Conservation (phyloP, 2,888 invertebrate genomes). For the Leucoma salicis region DNA sequence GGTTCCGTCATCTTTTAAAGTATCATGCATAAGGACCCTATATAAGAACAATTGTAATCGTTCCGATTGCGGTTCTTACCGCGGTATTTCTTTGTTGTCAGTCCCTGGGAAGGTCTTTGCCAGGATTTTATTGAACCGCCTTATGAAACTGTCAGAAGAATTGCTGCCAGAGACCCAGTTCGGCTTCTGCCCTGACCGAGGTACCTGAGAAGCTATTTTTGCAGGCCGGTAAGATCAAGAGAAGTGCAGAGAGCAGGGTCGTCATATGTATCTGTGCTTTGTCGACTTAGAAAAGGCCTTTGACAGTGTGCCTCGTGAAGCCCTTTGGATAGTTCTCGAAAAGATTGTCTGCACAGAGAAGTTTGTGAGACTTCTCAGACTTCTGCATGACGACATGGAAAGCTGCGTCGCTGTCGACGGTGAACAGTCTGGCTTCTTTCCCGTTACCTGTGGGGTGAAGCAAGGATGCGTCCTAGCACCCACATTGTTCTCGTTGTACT, state of each 20-base stretch:
- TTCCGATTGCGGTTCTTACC: no score
- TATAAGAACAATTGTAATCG: slow-evolving; percentile 1
- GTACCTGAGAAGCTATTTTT: background rate
- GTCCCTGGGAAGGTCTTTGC: background rate
- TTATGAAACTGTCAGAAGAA: background rate
- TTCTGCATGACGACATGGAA: slow-evolving; percentile 5
- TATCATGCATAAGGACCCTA: background rate
- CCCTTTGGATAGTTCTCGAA: slow-evolving; percentile 2
- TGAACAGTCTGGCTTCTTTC: slow-evolving; percentile 13
- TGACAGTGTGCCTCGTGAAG: slow-evolving; percentile 15
- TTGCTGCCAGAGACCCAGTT: background rate
- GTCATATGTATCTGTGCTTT: slow-evolving; percentile 7
- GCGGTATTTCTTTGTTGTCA: background rate
- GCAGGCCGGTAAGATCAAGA: no score
- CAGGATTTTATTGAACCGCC: background rate
- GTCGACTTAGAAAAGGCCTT: no score
- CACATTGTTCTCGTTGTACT: slow-evolving; percentile 14
- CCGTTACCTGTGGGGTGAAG: slow-evolving; percentile 23
- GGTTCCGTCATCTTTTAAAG: background rate
- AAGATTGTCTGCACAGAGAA: slow-evolving; percentile 7
- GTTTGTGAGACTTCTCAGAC: slow-evolving; percentile 5
- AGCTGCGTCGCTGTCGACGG: slow-evolving; percentile 14
- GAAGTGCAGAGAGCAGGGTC: slow-evolving; percentile 5
- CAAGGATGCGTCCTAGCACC: slow-evolving; percentile 22
- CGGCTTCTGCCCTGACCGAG: no score